Evolutionary conservation across 1,140 invertebrate species (phyloP), one percentile per base, ranked within the genome.

Genomic region (Rhagoletis pomonella): DNA sequence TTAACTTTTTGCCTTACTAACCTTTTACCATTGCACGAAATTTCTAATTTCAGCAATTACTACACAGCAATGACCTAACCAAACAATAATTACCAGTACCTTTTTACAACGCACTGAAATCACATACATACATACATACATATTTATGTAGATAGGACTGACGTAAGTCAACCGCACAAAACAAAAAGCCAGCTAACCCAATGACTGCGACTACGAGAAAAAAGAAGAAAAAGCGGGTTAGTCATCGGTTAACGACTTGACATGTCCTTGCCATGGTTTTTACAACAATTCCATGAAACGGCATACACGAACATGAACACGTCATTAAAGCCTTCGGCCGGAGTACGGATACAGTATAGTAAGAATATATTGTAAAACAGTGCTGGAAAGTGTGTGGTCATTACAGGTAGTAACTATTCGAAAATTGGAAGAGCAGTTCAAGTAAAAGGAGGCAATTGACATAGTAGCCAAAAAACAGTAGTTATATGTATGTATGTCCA

Each of bases 111-210:
- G 19, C 29, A 67, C 10, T 39, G n/a, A 67, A 67, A 67, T 67
- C 19, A 42, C 1, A 10, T 39, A 67, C 29, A 29, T 19, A 67
- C 64, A 29, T 67, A 29, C 29, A 29, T 29, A 29, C 29, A 29
- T 29, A 29, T 29, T 29, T 29, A 29, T 29, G 29, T 29, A 29
- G 29, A 29, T 29, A 29, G 29, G 29, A 29, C 29, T 29, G 29
- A 29, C 29, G 29, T 29, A 10, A 67, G 29, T 67, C 6, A 19
- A 67, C 12, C 29, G 29, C n/a, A 7, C 7, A 39, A 14, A 67
- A 29, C 7, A 67, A 39, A 67, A 67, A 67, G 39, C 9, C 64
- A 67, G 64, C 64, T 67, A 29, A 67, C 64, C 64, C 64, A 67
- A 67, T 67, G 29, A 19, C 29, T 42, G 64, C 4, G 19, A 39